Evolutionary conservation across 2,888 invertebrate species (phyloP), one percentile per base, ranked within the genome.

Genomic region (Cataglyphis albicans): DNA sequence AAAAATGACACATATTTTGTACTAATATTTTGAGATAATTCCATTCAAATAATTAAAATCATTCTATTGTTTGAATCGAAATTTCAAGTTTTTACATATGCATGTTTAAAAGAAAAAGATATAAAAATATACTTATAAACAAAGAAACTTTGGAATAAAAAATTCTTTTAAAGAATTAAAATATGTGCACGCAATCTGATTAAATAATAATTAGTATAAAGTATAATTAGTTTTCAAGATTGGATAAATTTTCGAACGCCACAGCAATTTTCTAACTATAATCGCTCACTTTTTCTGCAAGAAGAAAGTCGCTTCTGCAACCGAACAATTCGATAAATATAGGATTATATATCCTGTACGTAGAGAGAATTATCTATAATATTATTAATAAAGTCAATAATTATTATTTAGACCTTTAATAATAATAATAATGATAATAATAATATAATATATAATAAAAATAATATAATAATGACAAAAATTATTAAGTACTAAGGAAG

Each of bases 311-410:
- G 80, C 78, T 82, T 75, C 65, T 80, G 64, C 64, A 68, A 72
- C 52, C 76, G 35, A 12, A 74, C 67, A 35, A 68, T 41, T n/a
- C 78, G 81, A 83, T 90, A 91, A 92, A 90, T 90, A 87, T 82
- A 89, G 91, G 91, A 92, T 90, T 81, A 52, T 81, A 76, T 81
- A 74, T 84, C 25, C 29, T 55, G 55, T 55, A 85, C 86, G 76
- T 82, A 85, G 67, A 88, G 67, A 88, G 82, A 84, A 86, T 85
- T 89, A 89, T 76, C 35, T 65, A 76, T 76, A 76, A 67, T 67
- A 76, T 67, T 70, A 82, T 87, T 89, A 86, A 86, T 78, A 82
- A 87, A 83, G 65, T 84, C 85, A 87, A 86, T 81, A 64, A 84
- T 84, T 83, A 78, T 38, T 32, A 82, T 65, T 59, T 29, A 59